Evolutionary conservation across 2,888 invertebrate genomes (phyloP).

Genomic region (Acleris sparsana): DNA sequence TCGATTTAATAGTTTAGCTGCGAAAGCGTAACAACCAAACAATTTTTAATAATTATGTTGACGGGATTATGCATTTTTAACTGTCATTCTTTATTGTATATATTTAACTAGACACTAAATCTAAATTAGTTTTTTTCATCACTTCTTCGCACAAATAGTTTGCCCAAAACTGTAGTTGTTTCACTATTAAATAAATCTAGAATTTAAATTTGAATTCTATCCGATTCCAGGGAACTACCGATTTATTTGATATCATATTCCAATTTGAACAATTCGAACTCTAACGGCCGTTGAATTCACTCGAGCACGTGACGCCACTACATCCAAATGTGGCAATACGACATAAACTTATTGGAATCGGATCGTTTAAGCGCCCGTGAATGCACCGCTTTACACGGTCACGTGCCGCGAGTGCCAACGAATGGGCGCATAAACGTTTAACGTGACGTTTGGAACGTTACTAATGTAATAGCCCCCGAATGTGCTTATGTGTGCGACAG

Average conservation of each 20-base stretch:
- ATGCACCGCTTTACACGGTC: slow-evolving; percentile 39
- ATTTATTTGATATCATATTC: background rate
- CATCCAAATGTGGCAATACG: slow-evolving; percentile 22
- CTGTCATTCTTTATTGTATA: too few species aligned
- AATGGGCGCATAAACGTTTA: slow-evolving; percentile 39
- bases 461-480: slow-evolving; percentile 15
- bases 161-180: too few species aligned
- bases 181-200: too few species aligned
- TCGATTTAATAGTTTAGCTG: too few species aligned
- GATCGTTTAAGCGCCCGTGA: slow-evolving; percentile 31
- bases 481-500: slow-evolving; percentile 1
- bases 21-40: too few species aligned
- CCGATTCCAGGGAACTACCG: too few species aligned
- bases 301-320: slow-evolving; percentile 17
- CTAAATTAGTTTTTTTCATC: too few species aligned
- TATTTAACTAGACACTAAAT: too few species aligned
- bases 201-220: too few species aligned
- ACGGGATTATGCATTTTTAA: too few species aligned
- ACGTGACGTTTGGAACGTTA: slow-evolving; percentile 34
- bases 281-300: slow-evolving; percentile 11
- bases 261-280: background rate
- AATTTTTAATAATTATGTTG: too few species aligned
- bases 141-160: too few species aligned
- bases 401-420: slow-evolving; percentile 36
- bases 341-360: slow-evolving; percentile 16